Evolutionary conservation across 1,140 invertebrate species (phyloP).

Genomic region (Formica selysi): DNA sequence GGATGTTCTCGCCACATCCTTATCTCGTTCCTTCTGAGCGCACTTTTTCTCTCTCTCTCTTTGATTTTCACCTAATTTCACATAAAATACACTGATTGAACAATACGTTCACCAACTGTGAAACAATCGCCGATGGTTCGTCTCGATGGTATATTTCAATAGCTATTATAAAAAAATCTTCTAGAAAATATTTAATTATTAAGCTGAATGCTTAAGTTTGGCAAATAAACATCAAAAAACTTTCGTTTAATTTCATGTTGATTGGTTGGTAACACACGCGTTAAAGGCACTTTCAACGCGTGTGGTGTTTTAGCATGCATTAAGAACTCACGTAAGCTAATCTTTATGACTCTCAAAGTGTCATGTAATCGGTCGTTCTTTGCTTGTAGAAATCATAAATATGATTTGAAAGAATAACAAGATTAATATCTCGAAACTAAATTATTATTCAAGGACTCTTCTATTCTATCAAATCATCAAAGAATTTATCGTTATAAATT

Average conservation of each 20-base stretch:
- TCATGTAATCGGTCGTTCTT: conserved; percentile 4
- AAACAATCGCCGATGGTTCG: conserved; percentile 24
- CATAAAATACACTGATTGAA: conserved; percentile 70
- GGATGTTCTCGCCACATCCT: conserved; percentile 75
- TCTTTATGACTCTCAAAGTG: not conserved
- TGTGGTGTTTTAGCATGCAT: conserved; percentile 22
- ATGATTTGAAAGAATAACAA: not conserved
- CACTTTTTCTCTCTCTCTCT: conserved; percentile 49
- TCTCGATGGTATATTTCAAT: not conserved
- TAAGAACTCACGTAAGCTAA: conserved; percentile 12
- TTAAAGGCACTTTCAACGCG: conserved; percentile 3
- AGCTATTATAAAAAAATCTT: not conserved
- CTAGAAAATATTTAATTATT: conserved; percentile 1
- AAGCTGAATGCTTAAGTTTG: not conserved
- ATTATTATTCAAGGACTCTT: not conserved
- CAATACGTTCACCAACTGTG: not conserved
- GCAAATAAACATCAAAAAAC: not conserved
- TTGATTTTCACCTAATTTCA: conserved; percentile 72
- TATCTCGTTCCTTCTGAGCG: conserved; percentile 61
- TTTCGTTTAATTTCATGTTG: conserved; percentile 56
- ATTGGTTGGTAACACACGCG: not conserved
- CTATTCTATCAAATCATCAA: not conserved
- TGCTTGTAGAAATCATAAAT: not conserved
- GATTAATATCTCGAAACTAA: not conserved
- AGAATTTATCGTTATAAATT: not conserved